Percentiles rank a stretch among this genome's conserved stretches.
phyloP scores from a whole-genome alignment of 2,797 vertebrate species.

The Sebastes itinus region DNA sequence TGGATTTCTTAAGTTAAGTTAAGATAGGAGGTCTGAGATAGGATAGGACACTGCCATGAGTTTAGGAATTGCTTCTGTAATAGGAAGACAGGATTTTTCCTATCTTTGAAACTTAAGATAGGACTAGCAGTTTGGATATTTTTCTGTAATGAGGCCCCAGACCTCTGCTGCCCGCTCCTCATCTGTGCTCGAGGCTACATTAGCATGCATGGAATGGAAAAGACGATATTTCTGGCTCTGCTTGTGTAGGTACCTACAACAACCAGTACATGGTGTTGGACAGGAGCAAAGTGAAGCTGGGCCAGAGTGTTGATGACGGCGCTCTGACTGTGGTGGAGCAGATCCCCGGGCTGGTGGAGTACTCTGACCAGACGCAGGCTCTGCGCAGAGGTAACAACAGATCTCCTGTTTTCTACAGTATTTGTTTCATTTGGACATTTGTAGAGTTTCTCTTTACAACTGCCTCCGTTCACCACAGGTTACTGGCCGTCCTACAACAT shows the following conservation, averaged over 20 bases:
- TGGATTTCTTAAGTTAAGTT: too few species aligned
- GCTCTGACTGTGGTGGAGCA: constrained; percentile 92
- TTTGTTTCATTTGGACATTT: background rate
- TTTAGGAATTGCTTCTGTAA: too few species aligned
- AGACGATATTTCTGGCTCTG: background rate
- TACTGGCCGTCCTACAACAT: constrained; percentile 97
- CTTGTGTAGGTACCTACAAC: constrained; percentile 89
- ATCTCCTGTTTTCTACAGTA: background rate
- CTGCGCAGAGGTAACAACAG: constrained; percentile 86
- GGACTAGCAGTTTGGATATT: too few species aligned
- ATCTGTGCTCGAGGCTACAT: background rate
- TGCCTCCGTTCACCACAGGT: constrained; percentile 72
- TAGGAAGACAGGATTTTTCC: too few species aligned
- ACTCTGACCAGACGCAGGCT: constrained; percentile 89
- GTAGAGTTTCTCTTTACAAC: fast-evolving
- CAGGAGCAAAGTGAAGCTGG: constrained; percentile 86
- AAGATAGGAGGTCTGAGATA: too few species aligned
- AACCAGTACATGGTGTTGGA: constrained; percentile 96
- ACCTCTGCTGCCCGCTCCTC: background rate
- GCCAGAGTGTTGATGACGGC: constrained; percentile 79
- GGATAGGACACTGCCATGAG: too few species aligned
- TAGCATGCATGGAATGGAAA: background rate
- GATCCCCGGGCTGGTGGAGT: constrained; percentile 90
- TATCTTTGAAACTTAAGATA: too few species aligned
- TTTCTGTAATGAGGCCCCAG: background rate